Conservation (phyloP, 92 coral and sea anemone genomes). For the Bergia puertoricense region DNA sequence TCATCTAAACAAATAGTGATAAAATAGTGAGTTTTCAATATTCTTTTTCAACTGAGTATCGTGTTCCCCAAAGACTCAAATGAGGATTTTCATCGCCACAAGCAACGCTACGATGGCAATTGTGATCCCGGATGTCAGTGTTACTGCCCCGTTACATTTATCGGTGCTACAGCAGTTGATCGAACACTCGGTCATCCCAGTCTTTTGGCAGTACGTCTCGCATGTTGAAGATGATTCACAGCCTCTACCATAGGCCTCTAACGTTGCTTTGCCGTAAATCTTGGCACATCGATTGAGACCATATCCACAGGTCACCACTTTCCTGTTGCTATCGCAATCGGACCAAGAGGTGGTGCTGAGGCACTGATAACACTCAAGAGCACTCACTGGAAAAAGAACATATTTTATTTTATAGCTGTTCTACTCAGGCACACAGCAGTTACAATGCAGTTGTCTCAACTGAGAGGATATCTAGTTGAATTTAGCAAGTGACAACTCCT, state of each 20-base stretch:
- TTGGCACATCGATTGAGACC: background rate
- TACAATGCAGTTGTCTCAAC: no score
- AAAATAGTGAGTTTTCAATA: no score
- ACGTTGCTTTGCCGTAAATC: background rate
- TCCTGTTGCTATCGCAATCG: constrained; percentile 1
- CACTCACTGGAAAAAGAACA: background rate
- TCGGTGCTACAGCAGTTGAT: background rate
- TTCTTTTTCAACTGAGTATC: background rate
- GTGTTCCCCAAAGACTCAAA: background rate
- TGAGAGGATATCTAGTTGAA: no score
- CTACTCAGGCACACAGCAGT: no score
- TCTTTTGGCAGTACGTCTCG: background rate
- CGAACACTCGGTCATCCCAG: background rate
- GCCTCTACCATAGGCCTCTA: background rate
- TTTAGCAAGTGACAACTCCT: no score
- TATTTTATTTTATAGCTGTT: no score
- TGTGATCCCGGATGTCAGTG: background rate
- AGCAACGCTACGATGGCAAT: background rate
- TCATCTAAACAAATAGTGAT: no score
- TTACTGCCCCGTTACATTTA: background rate
- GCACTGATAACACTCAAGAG: constrained; percentile 5
- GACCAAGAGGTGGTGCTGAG: background rate
- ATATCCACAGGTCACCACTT: background rate
- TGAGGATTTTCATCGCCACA: background rate
- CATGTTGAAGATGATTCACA: background rate